phyloP scores from a whole-genome alignment of 92 coral and sea anemone genomes.

The Chrysogorgia sp. region DNA sequence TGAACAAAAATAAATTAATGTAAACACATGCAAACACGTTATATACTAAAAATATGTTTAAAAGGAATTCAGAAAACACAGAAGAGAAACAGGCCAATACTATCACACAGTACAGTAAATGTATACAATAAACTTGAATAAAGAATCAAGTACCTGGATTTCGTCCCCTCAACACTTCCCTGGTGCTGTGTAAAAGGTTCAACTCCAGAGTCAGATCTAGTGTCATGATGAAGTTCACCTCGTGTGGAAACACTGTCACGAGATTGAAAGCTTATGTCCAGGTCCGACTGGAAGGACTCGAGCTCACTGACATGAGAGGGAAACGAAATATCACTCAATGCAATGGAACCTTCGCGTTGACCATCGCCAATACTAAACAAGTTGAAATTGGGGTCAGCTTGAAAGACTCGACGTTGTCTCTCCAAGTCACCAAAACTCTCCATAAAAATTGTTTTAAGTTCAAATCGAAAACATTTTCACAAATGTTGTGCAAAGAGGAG shows the following conservation, averaged over 20 bases:
- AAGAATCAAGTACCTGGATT: too few relatives aligned
- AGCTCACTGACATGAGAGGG: slow-evolving; percentile 97
- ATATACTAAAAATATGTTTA: too few relatives aligned
- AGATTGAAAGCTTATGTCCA: slow-evolving; percentile 66
- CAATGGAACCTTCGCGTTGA: slow-evolving; percentile 70
- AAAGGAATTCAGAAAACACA: too few relatives aligned
- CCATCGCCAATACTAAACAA: slow-evolving; percentile 5
- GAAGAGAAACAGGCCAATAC: too few relatives aligned
- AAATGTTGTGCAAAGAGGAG: not conserved
- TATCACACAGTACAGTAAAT: too few relatives aligned
- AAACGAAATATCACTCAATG: slow-evolving; percentile 86
- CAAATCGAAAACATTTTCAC: not conserved
- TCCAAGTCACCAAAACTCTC: not conserved
- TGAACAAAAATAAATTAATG: too few relatives aligned
- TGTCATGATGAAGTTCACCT: not conserved
- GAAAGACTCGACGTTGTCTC: slow-evolving; percentile 4
- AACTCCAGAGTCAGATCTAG: not conserved
- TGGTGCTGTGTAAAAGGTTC: not conserved
- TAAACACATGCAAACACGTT: too few relatives aligned
- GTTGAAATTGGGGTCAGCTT: slow-evolving; percentile 4
- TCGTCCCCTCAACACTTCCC: too few relatives aligned
- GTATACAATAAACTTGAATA: too few relatives aligned
- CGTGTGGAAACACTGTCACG: slow-evolving; percentile 6
- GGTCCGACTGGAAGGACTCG: slow-evolving; percentile 90
- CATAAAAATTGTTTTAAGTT: not conserved